These are phyloP conservation scores for Pelusios castaneus DNA, from an alignment of 2,113 vertebrate genomes.

Conservation along the genomic window DNA sequence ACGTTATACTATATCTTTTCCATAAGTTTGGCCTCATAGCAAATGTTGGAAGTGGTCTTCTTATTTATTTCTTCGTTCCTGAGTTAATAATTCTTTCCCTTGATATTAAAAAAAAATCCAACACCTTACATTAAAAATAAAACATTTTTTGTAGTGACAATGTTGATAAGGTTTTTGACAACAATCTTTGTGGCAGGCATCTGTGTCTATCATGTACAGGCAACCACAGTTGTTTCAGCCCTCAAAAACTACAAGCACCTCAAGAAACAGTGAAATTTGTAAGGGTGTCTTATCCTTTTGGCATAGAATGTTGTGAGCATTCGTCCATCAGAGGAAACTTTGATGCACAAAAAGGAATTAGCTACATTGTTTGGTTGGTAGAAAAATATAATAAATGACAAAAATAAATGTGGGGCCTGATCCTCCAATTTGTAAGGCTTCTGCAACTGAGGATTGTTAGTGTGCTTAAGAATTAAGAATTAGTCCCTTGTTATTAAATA, in stretches of 20 bases:
- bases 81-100: neutral
- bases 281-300: no score
- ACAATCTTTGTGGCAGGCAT: constrained; percentile 60
- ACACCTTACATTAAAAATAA: neutral
- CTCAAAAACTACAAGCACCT: neutral
- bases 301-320: fast-evolving
- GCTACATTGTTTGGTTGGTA: neutral
- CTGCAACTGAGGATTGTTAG: fast-evolving
- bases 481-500: fast-evolving
- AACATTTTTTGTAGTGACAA: constrained; percentile 21
- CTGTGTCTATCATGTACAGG: constrained; percentile 13
- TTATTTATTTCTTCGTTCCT: neutral
- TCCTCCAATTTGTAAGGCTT: neutral
- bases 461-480: fast-evolving
- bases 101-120: neutral
- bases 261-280: neutral
- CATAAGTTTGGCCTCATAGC: fast-evolving
- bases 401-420: fast-evolving
- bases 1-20: fast-evolving
- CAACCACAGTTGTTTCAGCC: neutral
- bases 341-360: neutral
- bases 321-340: fast-evolving
- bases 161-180: constrained; percentile 67
- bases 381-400: neutral
- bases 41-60: fast-evolving